Conservation (phyloP, 2,113 vertebrate genomes). For the Halichoerus grypus region DNA sequence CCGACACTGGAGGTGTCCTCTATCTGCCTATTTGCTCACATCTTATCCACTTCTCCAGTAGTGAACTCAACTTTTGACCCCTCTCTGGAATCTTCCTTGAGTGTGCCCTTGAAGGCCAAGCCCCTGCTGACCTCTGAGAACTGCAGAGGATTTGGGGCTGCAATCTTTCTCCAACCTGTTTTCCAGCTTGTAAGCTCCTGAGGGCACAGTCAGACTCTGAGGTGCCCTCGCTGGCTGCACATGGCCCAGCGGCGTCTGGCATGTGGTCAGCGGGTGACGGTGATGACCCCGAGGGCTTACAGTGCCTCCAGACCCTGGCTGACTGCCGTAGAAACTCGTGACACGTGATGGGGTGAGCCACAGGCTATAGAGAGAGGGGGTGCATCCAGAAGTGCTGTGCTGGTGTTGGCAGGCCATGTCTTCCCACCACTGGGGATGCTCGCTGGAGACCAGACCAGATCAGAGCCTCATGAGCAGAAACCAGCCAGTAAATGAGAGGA, state of each 20-base stretch:
- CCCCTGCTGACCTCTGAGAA: not conserved
- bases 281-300: not conserved
- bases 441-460: not conserved
- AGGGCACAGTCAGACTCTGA: fast-evolving
- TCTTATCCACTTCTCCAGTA: not conserved
- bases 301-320: fast-evolving
- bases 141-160: not conserved
- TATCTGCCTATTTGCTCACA: not conserved
- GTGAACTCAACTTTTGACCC: not conserved
- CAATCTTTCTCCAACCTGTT: not conserved
- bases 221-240: not conserved
- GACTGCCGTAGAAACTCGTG: not conserved
- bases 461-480: not conserved
- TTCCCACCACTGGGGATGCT: not conserved
- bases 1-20: fast-evolving
- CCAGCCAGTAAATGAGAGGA: conserved; percentile 10
- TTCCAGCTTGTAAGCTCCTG: fast-evolving
- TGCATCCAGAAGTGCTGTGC: fast-evolving
- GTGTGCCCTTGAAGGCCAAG: too few relatives aligned
- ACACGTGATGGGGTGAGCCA: fast-evolving
- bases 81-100: not conserved
- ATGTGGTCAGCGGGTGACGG: fast-evolving
- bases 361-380: not conserved
- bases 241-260: fast-evolving
- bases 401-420: fast-evolving